Conservation (phyloP, 1,140 invertebrate genomes). For the Aphis craccivora region DNA sequence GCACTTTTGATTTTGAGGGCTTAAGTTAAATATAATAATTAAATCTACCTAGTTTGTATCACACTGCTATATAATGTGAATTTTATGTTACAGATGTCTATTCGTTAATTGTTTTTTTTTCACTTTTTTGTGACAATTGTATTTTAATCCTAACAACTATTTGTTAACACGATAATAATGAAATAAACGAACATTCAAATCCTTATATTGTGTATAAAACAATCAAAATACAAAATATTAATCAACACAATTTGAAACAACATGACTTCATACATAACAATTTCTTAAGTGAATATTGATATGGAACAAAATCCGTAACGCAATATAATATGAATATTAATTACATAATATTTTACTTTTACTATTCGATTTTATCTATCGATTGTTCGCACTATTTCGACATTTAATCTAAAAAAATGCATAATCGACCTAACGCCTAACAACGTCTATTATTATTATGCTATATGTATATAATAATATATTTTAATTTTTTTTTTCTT, state of each 20-base stretch:
- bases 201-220: background rate
- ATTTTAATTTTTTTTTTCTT: background rate
- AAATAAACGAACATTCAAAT: no score
- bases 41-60: background rate
- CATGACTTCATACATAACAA: background rate
- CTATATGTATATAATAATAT: background rate
- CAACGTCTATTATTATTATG: no score
- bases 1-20: background rate
- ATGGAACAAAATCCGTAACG: background rate
- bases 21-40: background rate
- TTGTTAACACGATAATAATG: no score
- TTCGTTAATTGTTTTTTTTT: background rate
- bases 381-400: background rate
- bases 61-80: background rate
- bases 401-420: background rate
- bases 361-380: background rate
- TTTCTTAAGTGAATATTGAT: background rate
- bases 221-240: background rate
- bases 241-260: background rate
- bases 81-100: background rate
- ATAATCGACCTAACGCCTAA: background rate
- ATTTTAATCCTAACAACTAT: no score
- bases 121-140: no score
- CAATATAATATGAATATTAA: background rate
- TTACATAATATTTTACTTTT: background rate